phyloP scores from a whole-genome alignment of 2,888 invertebrate genomes.

The Hofmannophila pseudospretella region DNA sequence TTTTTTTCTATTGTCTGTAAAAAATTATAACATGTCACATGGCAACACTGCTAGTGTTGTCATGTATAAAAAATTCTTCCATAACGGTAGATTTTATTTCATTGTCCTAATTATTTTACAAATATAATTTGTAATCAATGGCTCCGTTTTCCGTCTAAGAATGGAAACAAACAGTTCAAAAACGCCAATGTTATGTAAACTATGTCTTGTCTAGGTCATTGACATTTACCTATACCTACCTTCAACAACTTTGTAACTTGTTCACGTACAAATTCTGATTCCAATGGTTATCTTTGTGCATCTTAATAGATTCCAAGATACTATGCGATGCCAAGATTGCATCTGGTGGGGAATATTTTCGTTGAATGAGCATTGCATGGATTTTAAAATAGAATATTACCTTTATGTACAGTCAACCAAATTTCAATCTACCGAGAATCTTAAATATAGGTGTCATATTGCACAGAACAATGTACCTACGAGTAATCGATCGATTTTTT shows the following conservation, averaged over 20 bases:
- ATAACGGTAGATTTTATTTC: background rate
- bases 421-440: too few species aligned
- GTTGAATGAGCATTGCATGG: too few species aligned
- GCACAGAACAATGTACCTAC: too few species aligned
- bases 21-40: too few species aligned
- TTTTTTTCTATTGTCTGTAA: too few species aligned
- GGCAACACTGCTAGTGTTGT: background rate
- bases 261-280: constrained; percentile 4
- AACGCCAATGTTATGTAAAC: constrained; percentile 30
- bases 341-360: too few species aligned
- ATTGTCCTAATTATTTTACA: background rate
- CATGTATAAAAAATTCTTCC: background rate
- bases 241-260: constrained; percentile 29
- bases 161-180: constrained; percentile 21
- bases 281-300: constrained; percentile 1
- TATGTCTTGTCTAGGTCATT: constrained; percentile 34
- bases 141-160: constrained; percentile 6
- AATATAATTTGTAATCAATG: background rate
- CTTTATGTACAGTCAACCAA: too few species aligned
- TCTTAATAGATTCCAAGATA: constrained; percentile 7
- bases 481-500: too few species aligned
- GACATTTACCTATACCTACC: constrained; percentile 24
- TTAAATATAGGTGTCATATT: too few species aligned
- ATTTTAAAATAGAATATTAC: too few species aligned
- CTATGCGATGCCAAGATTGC: background rate